These are phyloP conservation scores for Accipiter superciliosus DNA, from an alignment of 2,797 vertebrate species.

Conservation along the genomic window DNA sequence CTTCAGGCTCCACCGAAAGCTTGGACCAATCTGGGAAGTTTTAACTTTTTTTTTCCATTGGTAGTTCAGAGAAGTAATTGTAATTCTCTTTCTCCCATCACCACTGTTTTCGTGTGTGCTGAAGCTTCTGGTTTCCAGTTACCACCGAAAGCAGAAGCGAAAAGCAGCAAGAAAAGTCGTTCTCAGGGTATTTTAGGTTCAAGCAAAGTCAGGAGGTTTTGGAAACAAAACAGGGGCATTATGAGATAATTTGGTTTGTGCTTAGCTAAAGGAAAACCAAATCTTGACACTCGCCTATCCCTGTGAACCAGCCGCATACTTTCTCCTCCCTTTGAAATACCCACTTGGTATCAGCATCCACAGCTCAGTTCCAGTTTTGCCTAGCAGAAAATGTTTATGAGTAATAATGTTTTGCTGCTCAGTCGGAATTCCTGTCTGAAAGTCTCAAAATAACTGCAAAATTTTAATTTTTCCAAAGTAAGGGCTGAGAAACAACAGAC, in stretches of 20 bases:
- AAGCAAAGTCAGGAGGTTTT: neutral
- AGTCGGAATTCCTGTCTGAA: neutral
- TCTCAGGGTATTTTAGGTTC: slow-evolving; percentile 27
- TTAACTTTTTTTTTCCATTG: neutral
- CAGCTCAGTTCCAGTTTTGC: neutral
- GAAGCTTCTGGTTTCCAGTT: slow-evolving; percentile 43
- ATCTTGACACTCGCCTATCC: neutral
- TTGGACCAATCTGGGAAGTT: neutral
- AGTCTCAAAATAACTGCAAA: neutral
- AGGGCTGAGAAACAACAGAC: neutral
- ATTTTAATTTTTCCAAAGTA: neutral
- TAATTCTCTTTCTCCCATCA: neutral
- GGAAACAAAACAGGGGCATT: neutral
- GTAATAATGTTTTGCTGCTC: neutral
- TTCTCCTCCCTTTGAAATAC: neutral
- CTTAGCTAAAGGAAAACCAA: neutral
- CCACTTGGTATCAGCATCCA: neutral
- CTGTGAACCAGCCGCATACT: neutral
- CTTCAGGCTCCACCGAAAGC: neutral
- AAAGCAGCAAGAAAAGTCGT: neutral
- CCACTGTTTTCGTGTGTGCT: neutral
- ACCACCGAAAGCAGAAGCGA: slow-evolving; percentile 43
- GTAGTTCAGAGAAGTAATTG: neutral
- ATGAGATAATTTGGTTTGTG: slow-evolving; percentile 25
- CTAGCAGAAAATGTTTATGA: neutral